Base-by-base conservation (phyloP, 1,140 invertebrate species). In the Drosophila novamexicana region DNA sequence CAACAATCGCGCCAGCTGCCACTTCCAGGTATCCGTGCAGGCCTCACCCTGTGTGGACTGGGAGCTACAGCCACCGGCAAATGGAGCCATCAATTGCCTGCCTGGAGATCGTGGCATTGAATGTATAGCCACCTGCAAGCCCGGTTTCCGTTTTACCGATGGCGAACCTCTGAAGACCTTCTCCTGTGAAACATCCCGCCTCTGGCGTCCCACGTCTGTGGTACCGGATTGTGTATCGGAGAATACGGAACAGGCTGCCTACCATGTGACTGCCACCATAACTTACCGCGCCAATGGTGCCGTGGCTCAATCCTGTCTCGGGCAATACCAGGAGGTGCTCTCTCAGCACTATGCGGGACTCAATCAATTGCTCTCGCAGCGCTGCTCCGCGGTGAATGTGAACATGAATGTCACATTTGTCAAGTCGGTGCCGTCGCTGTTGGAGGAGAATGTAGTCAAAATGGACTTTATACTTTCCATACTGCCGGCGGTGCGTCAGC, bases 161-260 rank as follows among this genome's bases (percentile, higher is more conserved):
- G 97, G 97, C 29, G 96, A 97, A 82, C 95, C 96, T 10, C 94
- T 96, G 0, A 98, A 98, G 92, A 96, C 96, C 7, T 98, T 98
- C 90, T 94, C 95, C 16, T 98, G 97, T 90, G 95, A 96, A 83
- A 94, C 94, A 0, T 96, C 96, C 62, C 95, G 95, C 61, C 93
- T 95, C 75, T 98, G 97, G 97, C 93, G 94, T 7, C 97, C 97
- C 8, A 95, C 95, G 4, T 95, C 96, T 4, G 96, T 98, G 57
- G 97, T 98, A 40, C 97, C 98, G 0, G 97, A 98, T 90, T 98
- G 98, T 92, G 97, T 99, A 36, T 97, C 97, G 8, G 97, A 98
- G 95, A 96, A 98, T 93, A 98, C 97, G 12, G 97, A 98, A 93
- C 97, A 97, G 94, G 98, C 97, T 9, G 96, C 96, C 68, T 99